These are phyloP conservation scores for Peribatodes rhomboidaria DNA, from an alignment of 2,888 invertebrate species.

Conservation along the genomic window DNA sequence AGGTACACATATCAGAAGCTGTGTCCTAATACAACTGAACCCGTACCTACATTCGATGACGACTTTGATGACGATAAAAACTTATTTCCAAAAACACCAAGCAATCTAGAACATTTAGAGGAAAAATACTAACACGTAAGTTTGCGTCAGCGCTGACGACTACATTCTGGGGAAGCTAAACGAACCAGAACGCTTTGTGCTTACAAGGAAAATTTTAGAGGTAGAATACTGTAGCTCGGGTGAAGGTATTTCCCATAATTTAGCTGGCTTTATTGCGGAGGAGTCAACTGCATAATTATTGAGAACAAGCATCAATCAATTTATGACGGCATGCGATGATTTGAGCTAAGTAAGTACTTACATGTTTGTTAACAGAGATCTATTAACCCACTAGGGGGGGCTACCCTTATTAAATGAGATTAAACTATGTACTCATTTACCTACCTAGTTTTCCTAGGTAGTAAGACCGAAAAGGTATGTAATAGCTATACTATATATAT, in stretches of 20 bases:
- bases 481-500: too few relatives aligned
- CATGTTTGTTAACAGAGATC: too few relatives aligned
- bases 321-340: not conserved
- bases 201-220: slow-evolving; percentile 19
- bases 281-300: slow-evolving; percentile 1
- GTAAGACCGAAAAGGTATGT: too few relatives aligned
- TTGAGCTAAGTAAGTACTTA: too few relatives aligned
- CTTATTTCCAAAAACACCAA: slow-evolving; percentile 1
- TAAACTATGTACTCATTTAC: too few relatives aligned
- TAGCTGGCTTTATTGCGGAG: not conserved
- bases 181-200: slow-evolving; percentile 5
- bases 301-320: not conserved
- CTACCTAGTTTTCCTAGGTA: too few relatives aligned
- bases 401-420: too few relatives aligned
- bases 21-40: not conserved
- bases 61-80: too few relatives aligned
- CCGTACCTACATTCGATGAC: too few relatives aligned
- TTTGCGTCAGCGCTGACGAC: slow-evolving; percentile 24
- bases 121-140: slow-evolving; percentile 13
- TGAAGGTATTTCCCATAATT: slow-evolving; percentile 23
- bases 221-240: not conserved
- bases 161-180: slow-evolving; percentile 22
- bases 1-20: too few relatives aligned
- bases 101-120: not conserved
- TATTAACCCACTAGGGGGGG: too few relatives aligned